Percentiles rank a stretch among this genome's conserved stretches.
phyloP scores from a whole-genome alignment of 92 coral and sea anemone species.

The Montipora capitata region DNA sequence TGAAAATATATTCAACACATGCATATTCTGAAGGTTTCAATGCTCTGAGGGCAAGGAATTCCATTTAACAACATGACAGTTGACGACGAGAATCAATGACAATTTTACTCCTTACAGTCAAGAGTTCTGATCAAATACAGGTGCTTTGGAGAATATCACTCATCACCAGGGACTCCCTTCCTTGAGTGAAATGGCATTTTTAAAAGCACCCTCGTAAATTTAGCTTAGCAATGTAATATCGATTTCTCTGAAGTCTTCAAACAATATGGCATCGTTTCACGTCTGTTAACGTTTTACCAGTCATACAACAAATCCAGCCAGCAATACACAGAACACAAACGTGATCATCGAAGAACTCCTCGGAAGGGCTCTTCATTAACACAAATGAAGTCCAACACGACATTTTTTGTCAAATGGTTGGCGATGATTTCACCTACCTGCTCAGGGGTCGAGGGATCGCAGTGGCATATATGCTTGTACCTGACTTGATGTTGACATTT shows the following conservation, averaged over 20 bases:
- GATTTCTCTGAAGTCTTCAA: not conserved
- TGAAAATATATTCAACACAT: too few relatives aligned
- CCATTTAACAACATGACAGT: slow-evolving; percentile 17
- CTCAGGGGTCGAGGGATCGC: not conserved
- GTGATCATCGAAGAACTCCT: not conserved
- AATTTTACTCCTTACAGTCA: slow-evolving; percentile 18
- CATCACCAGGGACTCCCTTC: not conserved
- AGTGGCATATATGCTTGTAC: not conserved
- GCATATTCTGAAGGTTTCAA: too few relatives aligned
- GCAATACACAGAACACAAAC: not conserved
- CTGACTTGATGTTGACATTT: slow-evolving; percentile 35
- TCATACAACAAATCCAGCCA: not conserved
- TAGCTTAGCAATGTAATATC: not conserved
- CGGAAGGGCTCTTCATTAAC: not conserved
- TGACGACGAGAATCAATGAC: slow-evolving; percentile 18
- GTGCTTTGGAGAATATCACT: slow-evolving; percentile 14
- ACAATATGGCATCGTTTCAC: slow-evolving; percentile 4
- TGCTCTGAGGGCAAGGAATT: slow-evolving; percentile 8
- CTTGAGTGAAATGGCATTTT: not conserved
- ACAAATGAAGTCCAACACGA: not conserved
- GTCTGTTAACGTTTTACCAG: slow-evolving; percentile 29
- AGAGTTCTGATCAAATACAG: slow-evolving; percentile 7
- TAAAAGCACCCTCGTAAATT: not conserved
- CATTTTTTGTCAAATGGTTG: too few relatives aligned
- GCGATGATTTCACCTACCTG: slow-evolving; percentile 32